Base-by-base conservation (phyloP, 2,113 vertebrate genomes). In the Urocolius indicus region DNA sequence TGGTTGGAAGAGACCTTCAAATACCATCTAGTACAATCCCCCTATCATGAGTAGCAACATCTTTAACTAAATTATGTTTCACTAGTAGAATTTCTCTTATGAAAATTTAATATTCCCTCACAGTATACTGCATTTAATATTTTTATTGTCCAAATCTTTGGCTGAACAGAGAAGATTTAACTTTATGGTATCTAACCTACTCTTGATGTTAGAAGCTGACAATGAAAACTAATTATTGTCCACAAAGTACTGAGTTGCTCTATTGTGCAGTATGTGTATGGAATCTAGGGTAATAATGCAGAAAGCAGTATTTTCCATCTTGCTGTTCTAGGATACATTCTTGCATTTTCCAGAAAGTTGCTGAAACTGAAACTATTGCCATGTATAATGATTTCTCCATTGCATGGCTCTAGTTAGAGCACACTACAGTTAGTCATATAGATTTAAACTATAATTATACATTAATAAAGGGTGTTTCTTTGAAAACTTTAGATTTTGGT, bases 1-100 rank as follows among this genome's bases (percentile, higher is more conserved):
- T 61, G 5, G 13, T 55, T 66, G 19, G 18, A 81, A 46, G 2
- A 2, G 13, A 45, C 29, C 3, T 46, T 89, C 46, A 86, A 51
- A 41, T 3, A 57, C 21, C 4, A 30, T 23, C 5, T n/a, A 52
- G 13, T 66, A 7, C 11, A 75, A 34, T 0, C 1, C 4, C 2
- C 2, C 4, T 22, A 6, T 65, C 27, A 69, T 26, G 12, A 36
- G 7, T 6, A 29, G 8, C 23, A 18, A 66, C 8, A 46, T 4
- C 7, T 89, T 87, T 51, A 23, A 49, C 10, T 54, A 59, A 45
- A 65, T 36, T 17, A 65, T 6, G 4, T 49, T 65, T 49, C 41
- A 45, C 13, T 41, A 30, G 13, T 4, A 67, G 17, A 80, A 86
- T 49, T 75, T 57, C 6, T 15, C 6, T 38, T 63, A 9, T 26